Evolutionary conservation across 2,113 vertebrate species (phyloP), one percentile per base, ranked within the genome.

Genomic region (Electrona antarctica): DNA sequence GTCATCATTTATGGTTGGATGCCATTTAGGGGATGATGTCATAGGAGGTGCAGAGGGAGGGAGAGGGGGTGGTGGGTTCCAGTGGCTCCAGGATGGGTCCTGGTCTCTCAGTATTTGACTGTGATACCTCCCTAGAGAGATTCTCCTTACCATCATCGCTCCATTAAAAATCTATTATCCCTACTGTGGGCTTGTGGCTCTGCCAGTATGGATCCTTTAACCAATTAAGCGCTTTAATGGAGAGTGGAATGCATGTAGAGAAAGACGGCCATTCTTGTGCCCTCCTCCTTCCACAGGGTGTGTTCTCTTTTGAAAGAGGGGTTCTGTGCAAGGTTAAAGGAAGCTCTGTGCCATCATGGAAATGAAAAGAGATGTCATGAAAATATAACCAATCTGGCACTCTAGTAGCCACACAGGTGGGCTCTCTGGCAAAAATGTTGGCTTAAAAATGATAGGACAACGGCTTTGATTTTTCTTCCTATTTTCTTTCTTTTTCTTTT

Each of bases 131-230:
- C 88, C 91, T 62, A 12, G 89, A 89, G 93, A 92, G 88, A 78
- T 76, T 90, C 85, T 79, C 76, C 81, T 92, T 92, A 87, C 89
- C 85, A 89, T 90, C 88, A 85, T 87, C 48, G 74, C 74, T 87
- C 87, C 86, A 92, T 91, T 91, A 91, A 88, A 93, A 90, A 92
- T 91, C 91, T 87, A 86, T 94, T 92, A 94, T 88, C 82, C 76
- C 77, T 88, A 77, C 78, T 83, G 85, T 74, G 75, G 90, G 74
- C 73, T 88, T 86, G 85, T 82, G 80, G 82, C 86, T 81, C 79
- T 86, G 87, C 81, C 69, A 84, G 71, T 89, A 88, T 91, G 78
- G 87, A 87, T 91, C 77, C 80, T 86, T 88, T 90, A 85, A 90
- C 90, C 84, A 87, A 91, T 92, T 88, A 88, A 64, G 79, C 63